Conservation (phyloP, 2,888 invertebrate genomes). For the Dastarcus helophoroides region DNA sequence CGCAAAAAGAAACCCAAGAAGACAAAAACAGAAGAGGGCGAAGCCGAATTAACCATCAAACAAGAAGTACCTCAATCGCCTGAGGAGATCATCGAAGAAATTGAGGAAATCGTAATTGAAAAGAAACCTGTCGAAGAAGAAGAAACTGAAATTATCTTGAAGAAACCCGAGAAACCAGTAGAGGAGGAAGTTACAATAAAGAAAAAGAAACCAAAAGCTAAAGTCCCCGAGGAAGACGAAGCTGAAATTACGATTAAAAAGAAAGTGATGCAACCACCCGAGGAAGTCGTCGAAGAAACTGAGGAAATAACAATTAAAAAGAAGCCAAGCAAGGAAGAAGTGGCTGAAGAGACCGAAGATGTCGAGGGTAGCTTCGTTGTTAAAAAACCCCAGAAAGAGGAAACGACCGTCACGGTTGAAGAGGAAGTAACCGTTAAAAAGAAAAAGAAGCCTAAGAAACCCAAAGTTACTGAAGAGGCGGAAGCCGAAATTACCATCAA, state of each 20-base stretch:
- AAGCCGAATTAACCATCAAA: constrained; percentile 18
- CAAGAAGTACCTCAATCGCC: no score
- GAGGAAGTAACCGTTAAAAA: constrained; percentile 23
- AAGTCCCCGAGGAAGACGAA: constrained; percentile 15
- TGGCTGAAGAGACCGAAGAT: constrained; percentile 21
- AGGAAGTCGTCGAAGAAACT: constrained; percentile 18
- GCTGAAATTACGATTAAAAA: constrained; percentile 18
- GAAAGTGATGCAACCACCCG: no score
- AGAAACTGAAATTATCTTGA: constrained; percentile 19
- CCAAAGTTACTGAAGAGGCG: constrained; percentile 10
- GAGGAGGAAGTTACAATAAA: constrained; percentile 10
- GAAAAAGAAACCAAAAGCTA: constrained; percentile 15
- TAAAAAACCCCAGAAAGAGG: constrained; percentile 31
- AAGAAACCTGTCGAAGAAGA: constrained; percentile 18
- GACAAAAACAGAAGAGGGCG: constrained; percentile 15
- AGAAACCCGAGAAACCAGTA: constrained; percentile 16
- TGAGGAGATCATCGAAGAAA: constrained; percentile 47
- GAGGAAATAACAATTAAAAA: constrained; percentile 20
- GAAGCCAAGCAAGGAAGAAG: constrained; percentile 15
- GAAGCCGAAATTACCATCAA: constrained; percentile 18
- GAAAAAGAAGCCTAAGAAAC: constrained; percentile 14
- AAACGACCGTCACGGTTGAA: no score
- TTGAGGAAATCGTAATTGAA: no score
- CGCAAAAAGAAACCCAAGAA: constrained; percentile 11
- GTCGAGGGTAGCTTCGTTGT: constrained; percentile 41